Percentiles rank a stretch among this genome's conserved stretches.
phyloP scores from a whole-genome alignment of 2,113 vertebrate species.

The Uria aalge region DNA sequence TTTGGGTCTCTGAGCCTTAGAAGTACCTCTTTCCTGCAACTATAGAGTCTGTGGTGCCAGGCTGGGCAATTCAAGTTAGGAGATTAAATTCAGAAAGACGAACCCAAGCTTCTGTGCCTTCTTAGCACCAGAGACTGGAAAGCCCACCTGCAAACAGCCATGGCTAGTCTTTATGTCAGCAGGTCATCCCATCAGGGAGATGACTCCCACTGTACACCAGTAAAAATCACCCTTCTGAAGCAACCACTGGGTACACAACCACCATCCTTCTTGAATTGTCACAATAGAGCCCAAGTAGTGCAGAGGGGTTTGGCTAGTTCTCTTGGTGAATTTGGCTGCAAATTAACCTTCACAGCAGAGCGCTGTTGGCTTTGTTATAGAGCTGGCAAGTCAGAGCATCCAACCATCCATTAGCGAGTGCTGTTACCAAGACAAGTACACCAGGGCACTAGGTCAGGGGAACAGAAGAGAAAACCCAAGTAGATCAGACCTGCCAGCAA shows the following conservation, averaged over 20 bases:
- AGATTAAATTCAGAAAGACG: background rate
- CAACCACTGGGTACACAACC: background rate
- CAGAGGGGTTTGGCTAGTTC: background rate
- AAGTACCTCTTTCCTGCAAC: background rate
- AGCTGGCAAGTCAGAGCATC: background rate
- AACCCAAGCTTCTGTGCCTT: background rate
- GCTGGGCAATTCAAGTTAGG: background rate
- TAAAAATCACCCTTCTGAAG: background rate
- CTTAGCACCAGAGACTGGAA: background rate
- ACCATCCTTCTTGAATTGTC: background rate
- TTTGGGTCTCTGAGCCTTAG: background rate
- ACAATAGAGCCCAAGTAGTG: background rate
- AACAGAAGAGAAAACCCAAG: background rate
- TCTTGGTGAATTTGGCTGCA: background rate
- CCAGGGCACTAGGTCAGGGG: background rate
- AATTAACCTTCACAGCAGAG: background rate
- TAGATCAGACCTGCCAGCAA: background rate
- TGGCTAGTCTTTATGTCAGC: background rate
- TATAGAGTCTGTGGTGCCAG: background rate
- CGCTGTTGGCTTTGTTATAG: background rate
- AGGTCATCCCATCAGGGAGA: background rate
- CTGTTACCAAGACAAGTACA: background rate
- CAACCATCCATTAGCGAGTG: background rate
- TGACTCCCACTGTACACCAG: background rate
- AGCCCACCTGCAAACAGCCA: background rate